These are phyloP conservation scores for Diglossa cyanea DNA, from an alignment of 2,797 vertebrate species.

Conservation along the genomic window DNA sequence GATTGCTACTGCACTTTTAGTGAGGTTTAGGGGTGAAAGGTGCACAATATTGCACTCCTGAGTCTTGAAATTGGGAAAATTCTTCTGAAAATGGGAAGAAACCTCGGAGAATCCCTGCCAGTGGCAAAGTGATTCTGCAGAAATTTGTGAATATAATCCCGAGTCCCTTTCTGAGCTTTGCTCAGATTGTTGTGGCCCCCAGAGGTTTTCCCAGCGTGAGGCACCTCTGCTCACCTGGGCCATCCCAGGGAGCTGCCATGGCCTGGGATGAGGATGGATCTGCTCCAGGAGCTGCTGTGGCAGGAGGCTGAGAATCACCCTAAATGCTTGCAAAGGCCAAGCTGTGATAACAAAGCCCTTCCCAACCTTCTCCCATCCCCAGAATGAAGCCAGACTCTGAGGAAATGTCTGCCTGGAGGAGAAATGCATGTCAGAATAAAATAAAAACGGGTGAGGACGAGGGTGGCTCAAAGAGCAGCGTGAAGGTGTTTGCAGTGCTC, in stretches of 20 bases:
- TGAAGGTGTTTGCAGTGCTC: not conserved
- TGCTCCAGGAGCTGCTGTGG: not conserved
- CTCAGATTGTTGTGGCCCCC: not conserved
- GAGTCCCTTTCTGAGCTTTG: not conserved
- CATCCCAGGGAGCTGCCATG: not conserved
- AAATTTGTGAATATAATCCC: not conserved
- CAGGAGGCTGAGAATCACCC: not conserved
- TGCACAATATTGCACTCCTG: too few relatives aligned
- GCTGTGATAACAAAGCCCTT: not conserved
- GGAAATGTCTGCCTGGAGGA: not conserved
- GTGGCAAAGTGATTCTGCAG: not conserved
- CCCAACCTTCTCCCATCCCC: not conserved
- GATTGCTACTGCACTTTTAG: not conserved
- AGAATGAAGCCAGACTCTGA: not conserved
- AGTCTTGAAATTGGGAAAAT: not conserved
- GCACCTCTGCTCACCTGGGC: not conserved
- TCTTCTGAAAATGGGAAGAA: not conserved
- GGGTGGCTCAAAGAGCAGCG: not conserved
- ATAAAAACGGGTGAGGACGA: not conserved
- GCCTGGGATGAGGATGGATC: not conserved
- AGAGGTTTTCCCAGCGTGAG: not conserved
- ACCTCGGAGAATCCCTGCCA: not conserved
- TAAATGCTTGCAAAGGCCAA: not conserved
- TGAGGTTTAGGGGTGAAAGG: not conserved
- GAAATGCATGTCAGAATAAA: not conserved